A percentile compares a stretch with the other conserved stretches of the same genome.
These are phyloP conservation scores for Tarsius wallacei DNA, from an alignment of 2,797 vertebrate species.

Conservation along the genomic window DNA sequence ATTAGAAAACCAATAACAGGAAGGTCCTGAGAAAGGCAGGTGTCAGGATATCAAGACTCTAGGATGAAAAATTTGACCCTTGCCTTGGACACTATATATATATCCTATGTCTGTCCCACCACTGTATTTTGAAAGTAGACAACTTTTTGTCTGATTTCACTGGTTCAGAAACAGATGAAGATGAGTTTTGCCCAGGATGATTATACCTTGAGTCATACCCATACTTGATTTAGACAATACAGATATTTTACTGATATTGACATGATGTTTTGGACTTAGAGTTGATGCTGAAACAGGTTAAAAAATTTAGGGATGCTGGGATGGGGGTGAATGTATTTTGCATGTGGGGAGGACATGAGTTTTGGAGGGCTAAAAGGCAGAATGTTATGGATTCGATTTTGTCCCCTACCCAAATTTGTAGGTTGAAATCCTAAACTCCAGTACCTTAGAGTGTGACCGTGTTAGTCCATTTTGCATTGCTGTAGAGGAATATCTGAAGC, in stretches of 20 bases:
- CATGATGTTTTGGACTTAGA: conserved; percentile 4
- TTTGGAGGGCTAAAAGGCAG: not conserved
- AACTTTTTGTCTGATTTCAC: not conserved
- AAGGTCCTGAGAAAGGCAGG: not conserved
- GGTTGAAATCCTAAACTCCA: not conserved
- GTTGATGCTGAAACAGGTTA: not conserved
- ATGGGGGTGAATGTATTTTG: not conserved
- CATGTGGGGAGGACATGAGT: not conserved
- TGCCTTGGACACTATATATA: not conserved
- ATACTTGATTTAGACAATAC: not conserved
- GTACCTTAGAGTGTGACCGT: not conserved
- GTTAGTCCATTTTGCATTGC: no score
- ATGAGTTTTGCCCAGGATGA: not conserved
- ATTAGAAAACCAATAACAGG: not conserved
- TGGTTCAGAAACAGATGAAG: not conserved
- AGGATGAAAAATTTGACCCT: not conserved
- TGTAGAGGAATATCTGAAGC: no score
- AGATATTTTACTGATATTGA: not conserved
- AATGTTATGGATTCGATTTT: not conserved
- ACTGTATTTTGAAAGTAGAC: not conserved
- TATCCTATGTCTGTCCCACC: not conserved
- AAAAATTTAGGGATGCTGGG: not conserved
- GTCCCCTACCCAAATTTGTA: not conserved
- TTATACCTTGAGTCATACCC: not conserved
- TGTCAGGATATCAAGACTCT: not conserved